Conservation (phyloP, 1,140 invertebrate genomes). For the Trichonephila inaurata region DNA sequence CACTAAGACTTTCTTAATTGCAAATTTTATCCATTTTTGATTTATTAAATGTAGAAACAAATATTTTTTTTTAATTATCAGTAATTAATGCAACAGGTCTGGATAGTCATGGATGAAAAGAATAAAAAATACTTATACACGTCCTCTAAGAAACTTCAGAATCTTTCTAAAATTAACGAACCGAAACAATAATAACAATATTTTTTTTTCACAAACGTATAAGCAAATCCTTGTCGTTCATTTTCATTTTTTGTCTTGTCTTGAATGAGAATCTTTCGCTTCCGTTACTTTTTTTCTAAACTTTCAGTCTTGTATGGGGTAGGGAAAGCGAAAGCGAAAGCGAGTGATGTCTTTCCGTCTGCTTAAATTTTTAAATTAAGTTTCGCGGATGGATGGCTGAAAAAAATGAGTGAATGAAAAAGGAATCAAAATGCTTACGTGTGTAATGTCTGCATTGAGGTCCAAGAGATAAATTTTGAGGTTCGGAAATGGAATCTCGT, state of each 20-base stretch:
- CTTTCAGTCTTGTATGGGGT: neutral
- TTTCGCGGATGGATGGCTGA: slow-evolving; percentile 62
- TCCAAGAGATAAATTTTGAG: slow-evolving; percentile 64
- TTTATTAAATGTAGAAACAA: no score
- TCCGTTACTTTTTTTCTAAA: neutral
- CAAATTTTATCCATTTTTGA: no score
- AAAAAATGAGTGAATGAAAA: slow-evolving; percentile 40
- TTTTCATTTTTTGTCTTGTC: slow-evolving; percentile 2
- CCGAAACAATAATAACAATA: neutral
- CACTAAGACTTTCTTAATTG: no score
- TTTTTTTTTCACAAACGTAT: neutral
- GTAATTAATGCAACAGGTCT: neutral
- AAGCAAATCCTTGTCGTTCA: neutral
- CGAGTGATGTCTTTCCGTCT: slow-evolving; percentile 51
- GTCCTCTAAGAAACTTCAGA: neutral
- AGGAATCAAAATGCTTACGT: slow-evolving; percentile 55
- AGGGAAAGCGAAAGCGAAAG: neutral
- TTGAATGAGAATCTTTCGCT: neutral
- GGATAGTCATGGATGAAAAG: neutral
- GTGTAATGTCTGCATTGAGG: slow-evolving; percentile 45
- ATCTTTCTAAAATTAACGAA: neutral
- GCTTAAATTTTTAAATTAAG: slow-evolving; percentile 72
- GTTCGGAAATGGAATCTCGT: slow-evolving; percentile 63
- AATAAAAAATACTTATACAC: neutral
- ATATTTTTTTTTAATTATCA: neutral